Percentiles rank a stretch among this genome's conserved stretches.
These are phyloP conservation scores for Epizoanthus ramosus DNA, from an alignment of 92 coral and sea anemone species.

Conservation along the genomic window DNA sequence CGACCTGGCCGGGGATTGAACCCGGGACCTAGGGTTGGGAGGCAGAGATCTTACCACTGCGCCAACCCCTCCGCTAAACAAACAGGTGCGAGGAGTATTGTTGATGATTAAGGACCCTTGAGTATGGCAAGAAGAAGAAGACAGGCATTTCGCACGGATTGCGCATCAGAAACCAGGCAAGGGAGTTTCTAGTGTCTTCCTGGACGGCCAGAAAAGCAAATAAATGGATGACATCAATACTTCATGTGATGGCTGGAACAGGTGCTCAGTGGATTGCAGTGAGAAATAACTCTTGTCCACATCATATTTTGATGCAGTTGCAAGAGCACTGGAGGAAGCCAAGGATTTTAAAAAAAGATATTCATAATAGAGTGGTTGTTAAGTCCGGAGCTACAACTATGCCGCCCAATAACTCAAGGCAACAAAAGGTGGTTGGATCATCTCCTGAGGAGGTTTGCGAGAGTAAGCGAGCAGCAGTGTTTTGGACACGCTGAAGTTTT, in stretches of 20 bases:
- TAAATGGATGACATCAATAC: constrained; percentile 89
- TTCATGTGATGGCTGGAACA: constrained; percentile 85
- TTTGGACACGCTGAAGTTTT: too few species aligned
- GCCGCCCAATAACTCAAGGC: constrained; percentile 85
- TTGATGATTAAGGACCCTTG: constrained; percentile 82
- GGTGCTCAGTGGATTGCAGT: constrained; percentile 87
- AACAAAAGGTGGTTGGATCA: constrained; percentile 91
- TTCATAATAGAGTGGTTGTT: constrained; percentile 97
- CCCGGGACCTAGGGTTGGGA: too few species aligned
- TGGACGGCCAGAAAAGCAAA: constrained; percentile 94
- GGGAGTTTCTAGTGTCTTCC: constrained; percentile 85
- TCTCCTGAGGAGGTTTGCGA: constrained; percentile 56
- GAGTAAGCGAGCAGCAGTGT: too few species aligned
- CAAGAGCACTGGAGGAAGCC: constrained; percentile 83
- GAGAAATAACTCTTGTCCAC: constrained; percentile 63
- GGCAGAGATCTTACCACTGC: too few species aligned
- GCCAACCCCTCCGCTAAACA: too few species aligned
- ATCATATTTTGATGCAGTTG: constrained; percentile 87
- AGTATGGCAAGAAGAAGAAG: constrained; percentile 71
- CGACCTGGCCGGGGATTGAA: too few species aligned
- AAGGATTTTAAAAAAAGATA: constrained; percentile 90
- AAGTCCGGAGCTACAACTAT: constrained; percentile 90
- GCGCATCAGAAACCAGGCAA: constrained; percentile 75
- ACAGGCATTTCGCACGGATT: constrained; percentile 77
- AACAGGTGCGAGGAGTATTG: constrained; percentile 77